phyloP scores from a whole-genome alignment of 2,113 vertebrate species.

The Gobio gobio region DNA sequence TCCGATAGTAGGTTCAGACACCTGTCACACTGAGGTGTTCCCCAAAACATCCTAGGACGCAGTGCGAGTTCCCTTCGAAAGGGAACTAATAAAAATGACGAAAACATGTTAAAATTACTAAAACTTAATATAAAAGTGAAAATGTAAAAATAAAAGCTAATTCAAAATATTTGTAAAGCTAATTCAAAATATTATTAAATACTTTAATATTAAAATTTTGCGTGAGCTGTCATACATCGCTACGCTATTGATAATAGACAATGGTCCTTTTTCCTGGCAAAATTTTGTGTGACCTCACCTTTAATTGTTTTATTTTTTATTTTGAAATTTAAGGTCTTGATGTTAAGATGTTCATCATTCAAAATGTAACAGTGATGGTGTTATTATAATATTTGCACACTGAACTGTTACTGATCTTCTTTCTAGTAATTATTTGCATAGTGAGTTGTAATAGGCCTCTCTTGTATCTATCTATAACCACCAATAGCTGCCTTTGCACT shows the following conservation, averaged over 20 bases:
- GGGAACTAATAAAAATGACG: no score
- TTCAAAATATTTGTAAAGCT: not conserved
- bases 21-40: no score
- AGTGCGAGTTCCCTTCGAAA: no score
- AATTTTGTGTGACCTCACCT: not conserved
- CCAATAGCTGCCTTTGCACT: not conserved
- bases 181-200: not conserved
- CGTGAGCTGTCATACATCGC: not conserved
- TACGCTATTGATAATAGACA: not conserved
- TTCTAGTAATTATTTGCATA: slow-evolving; percentile 1
- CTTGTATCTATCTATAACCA: not conserved
- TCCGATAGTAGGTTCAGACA: no score
- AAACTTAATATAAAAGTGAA: not conserved
- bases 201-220: not conserved
- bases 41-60: no score
- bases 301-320: not conserved
- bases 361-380: not conserved
- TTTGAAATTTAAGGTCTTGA: not conserved
- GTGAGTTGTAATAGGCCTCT: not conserved
- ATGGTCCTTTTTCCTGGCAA: not conserved
- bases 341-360: not conserved
- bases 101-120: no score
- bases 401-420: not conserved
- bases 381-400: not conserved
- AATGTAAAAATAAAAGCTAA: not conserved